A percentile compares a stretch with the other conserved stretches of the same genome.
Conservation (phyloP, 2,888 invertebrate species). For the Acleris holmiana region DNA sequence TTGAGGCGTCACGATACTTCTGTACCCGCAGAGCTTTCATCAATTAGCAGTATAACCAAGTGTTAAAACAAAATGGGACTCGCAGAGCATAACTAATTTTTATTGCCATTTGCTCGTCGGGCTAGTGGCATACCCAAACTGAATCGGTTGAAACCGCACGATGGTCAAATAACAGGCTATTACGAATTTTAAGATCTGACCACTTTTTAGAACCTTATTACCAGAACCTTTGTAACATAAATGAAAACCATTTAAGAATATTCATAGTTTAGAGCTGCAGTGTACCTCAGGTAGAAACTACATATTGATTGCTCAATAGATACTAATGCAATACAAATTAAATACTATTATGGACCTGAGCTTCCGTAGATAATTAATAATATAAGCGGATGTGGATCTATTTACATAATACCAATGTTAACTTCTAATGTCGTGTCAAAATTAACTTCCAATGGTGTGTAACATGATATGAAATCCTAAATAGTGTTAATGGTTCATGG, state of each 20-base stretch:
- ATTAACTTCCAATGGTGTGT: slow-evolving; percentile 10
- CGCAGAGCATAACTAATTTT: too few species aligned
- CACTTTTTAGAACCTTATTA: too few species aligned
- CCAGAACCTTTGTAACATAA: too few species aligned
- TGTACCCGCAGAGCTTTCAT: too few species aligned
- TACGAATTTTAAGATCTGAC: too few species aligned
- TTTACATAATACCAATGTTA: not conserved
- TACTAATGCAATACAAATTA: slow-evolving; percentile 44
- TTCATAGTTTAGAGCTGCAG: slow-evolving; percentile 1
- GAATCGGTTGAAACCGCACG: too few species aligned
- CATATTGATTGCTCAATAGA: slow-evolving; percentile 57
- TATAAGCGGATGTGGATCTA: slow-evolving; percentile 27
- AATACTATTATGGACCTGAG: slow-evolving; percentile 54
- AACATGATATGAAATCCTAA: not conserved
- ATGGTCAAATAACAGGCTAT: too few species aligned
- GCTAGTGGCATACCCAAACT: too few species aligned
- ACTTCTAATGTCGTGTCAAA: slow-evolving; percentile 4
- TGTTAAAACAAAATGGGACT: too few species aligned
- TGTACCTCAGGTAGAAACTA: slow-evolving; percentile 38
- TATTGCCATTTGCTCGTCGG: too few species aligned
- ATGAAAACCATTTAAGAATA: not conserved
- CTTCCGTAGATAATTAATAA: slow-evolving; percentile 46
- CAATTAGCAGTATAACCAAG: too few species aligned
- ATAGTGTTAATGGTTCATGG: not conserved
- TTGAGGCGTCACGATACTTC: too few species aligned